Evolutionary conservation across 2,888 invertebrate species (phyloP).

Genomic region (Callosobruchus maculatus): DNA sequence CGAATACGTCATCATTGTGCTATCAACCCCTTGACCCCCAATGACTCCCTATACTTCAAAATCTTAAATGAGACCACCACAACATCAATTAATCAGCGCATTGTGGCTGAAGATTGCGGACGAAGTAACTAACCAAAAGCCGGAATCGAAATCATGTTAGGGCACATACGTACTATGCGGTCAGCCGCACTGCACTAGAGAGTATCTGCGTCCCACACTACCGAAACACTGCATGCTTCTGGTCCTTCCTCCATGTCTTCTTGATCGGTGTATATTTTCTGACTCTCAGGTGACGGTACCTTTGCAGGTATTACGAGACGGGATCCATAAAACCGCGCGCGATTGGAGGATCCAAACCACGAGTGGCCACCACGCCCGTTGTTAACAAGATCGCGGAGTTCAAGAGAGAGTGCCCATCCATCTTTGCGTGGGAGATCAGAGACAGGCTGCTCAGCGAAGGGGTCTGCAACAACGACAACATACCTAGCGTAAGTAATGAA

Average conservation of each 20-base stretch:
- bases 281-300: slow-evolving; percentile 24
- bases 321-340: slow-evolving; percentile 96
- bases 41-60: too few relatives aligned
- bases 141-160: too few relatives aligned
- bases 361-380: slow-evolving; percentile 91
- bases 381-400: slow-evolving; percentile 95
- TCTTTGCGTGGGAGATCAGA: slow-evolving; percentile 98
- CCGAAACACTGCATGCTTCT: neutral
- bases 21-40: too few relatives aligned
- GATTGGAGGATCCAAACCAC: slow-evolving; percentile 94
- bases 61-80: too few relatives aligned
- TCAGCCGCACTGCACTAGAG: too few relatives aligned
- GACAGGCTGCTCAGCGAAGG: slow-evolving; percentile 91
- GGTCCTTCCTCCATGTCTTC: neutral
- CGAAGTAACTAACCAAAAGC: too few relatives aligned
- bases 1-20: too few relatives aligned
- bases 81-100: too few relatives aligned
- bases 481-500: slow-evolving; percentile 96
- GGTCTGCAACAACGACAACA: slow-evolving; percentile 96
- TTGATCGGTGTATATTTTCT: neutral
- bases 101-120: too few relatives aligned
- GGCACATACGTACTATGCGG: too few relatives aligned
- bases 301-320: slow-evolving; percentile 91
- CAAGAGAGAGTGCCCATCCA: slow-evolving; percentile 95
- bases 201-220: too few relatives aligned